A percentile compares a stretch with the other conserved stretches of the same genome.
phyloP scores from a whole-genome alignment of 92 coral and sea anemone species.

The Chrysogorgia sp. region DNA sequence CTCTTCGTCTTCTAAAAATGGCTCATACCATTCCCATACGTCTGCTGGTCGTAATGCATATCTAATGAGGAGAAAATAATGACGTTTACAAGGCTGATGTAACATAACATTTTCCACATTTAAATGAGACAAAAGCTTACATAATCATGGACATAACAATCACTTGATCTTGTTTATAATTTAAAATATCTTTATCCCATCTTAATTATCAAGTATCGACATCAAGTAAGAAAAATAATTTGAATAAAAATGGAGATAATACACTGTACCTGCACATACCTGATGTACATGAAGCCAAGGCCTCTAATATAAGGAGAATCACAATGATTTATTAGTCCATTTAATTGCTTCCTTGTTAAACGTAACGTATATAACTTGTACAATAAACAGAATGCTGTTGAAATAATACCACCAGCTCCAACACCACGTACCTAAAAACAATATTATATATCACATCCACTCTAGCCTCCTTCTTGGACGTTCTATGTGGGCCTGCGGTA shows the following conservation, averaged over 20 bases:
- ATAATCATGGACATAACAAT: too few species aligned
- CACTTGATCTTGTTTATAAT: too few species aligned
- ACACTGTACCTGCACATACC: conserved; percentile 66
- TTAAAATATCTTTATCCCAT: too few species aligned
- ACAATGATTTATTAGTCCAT: conserved; percentile 84
- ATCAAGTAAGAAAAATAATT: too few species aligned
- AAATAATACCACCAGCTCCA: conserved; percentile 98
- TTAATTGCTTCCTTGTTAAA: conserved; percentile 89
- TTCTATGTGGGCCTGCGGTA: too few species aligned
- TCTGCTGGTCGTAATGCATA: conserved; percentile 87
- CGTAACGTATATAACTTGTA: conserved; percentile 91
- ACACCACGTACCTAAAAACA: conserved; percentile 92
- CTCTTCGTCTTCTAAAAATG: conserved; percentile 98
- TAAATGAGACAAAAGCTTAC: too few species aligned
- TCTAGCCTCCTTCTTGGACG: not conserved
- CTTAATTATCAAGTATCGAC: too few species aligned
- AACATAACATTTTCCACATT: too few species aligned
- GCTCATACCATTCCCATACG: conserved; percentile 98
- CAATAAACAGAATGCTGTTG: conserved; percentile 84
- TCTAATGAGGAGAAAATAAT: conserved; percentile 38
- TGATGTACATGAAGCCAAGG: conserved; percentile 93
- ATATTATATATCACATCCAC: not conserved
- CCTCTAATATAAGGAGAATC: conserved; percentile 94
- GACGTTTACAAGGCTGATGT: too few species aligned
- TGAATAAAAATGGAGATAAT: not conserved